A percentile compares a stretch with the other conserved stretches of the same genome.
Conservation (phyloP, 2,888 invertebrate species). For the Herminia tarsipennalis region DNA sequence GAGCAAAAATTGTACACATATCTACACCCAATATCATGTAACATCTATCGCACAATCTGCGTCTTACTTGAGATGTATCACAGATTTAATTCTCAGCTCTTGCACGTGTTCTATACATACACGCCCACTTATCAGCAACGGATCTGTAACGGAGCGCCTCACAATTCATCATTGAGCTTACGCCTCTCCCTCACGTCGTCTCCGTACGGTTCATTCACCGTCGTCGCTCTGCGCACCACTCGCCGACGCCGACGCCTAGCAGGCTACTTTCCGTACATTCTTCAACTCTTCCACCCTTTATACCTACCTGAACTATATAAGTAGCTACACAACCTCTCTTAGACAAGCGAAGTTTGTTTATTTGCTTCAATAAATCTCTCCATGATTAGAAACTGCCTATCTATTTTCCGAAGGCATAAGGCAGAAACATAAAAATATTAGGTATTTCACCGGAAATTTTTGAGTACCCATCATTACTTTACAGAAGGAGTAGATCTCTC, state of each 20-base stretch:
- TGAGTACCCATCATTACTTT: too few relatives aligned
- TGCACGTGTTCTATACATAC: neutral
- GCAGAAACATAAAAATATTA: too few relatives aligned
- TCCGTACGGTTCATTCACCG: constrained; percentile 20
- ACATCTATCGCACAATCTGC: neutral
- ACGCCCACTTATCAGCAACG: constrained; percentile 11
- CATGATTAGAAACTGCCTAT: too few relatives aligned
- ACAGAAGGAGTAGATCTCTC: too few relatives aligned
- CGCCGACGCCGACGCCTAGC: constrained; percentile 13
- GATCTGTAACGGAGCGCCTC: constrained; percentile 7
- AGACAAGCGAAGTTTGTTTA: too few relatives aligned
- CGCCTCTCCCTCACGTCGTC: constrained; percentile 6
- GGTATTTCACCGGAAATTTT: too few relatives aligned
- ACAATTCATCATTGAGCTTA: constrained; percentile 14
- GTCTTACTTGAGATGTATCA: neutral
- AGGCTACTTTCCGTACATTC: constrained; percentile 2
- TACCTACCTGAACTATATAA: too few relatives aligned
- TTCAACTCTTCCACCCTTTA: constrained; percentile 5
- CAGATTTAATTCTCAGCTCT: neutral
- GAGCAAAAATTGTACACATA: too few relatives aligned
- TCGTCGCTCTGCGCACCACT: constrained; percentile 15
- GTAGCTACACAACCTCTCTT: too few relatives aligned
- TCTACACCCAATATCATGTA: neutral
- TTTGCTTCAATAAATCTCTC: too few relatives aligned
- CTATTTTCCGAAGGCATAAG: too few relatives aligned